Evolutionary conservation across 2,113 vertebrate species (phyloP), one percentile per base, ranked within the genome.

Genomic region (Chamaea fasciata): DNA sequence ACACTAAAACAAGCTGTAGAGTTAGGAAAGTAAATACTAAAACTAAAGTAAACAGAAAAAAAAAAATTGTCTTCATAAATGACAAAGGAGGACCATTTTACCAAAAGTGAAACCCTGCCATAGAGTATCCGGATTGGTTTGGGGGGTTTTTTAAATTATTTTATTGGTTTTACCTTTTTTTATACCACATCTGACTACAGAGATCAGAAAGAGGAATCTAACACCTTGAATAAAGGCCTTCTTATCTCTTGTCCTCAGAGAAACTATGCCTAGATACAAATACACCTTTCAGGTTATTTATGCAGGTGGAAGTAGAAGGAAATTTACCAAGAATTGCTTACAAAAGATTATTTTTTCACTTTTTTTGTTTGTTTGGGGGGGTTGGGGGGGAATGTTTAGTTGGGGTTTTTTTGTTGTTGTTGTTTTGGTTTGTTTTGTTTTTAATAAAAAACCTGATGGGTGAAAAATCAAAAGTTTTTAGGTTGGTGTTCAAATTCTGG

Each of bases 131-230:
- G 16, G 13, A 4, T 23, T 65, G 19, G 2, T 15, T 71, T 30
- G 1, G 3, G 3, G 3, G 0, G 2, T 22, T 56, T 52, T 18
- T 57, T 19, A 15, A 50, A 24, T 28, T 9, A 52, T 67, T 39
- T 46, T 39, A 17, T 46, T 74, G 19, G 28, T 52, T 82, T 68
- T 81, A 7, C 8, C 7, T 49, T 71, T 53, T 18, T 56, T 89
- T 65, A 5, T 70, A 24, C 11, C 26, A 11, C 2, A 4, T 46
- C 27, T 30, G 9, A 21, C 49, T 68, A 15, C 12, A 83, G 28
- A 59, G 24, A 59, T 53, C 20, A 60, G 21, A 18, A 73, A 53
- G 46, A 82, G 35, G 6, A 71, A 68, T 16, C 31, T 21, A 53
- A 41, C 7, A 76, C 17, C 28, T 21, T 41, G 15, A 87, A 39